Evolutionary conservation across 2,113 vertebrate genomes (phyloP).

Genomic region (Melanotaenia duboulayi): DNA sequence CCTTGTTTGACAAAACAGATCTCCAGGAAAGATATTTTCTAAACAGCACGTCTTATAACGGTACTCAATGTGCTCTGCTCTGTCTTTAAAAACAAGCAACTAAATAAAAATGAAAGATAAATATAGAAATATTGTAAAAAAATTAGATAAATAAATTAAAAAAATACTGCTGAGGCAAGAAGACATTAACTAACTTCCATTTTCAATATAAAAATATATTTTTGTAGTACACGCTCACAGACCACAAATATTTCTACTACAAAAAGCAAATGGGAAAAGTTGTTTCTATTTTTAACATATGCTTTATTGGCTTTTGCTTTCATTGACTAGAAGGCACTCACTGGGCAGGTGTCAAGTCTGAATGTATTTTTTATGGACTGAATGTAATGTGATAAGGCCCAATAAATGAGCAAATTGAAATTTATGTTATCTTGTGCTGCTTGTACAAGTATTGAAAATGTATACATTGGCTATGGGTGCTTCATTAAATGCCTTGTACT

Average conservation of each 20-base stretch:
- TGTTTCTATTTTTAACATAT: constrained; percentile 76
- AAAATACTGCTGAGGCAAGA: constrained; percentile 32
- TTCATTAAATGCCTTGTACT: no score
- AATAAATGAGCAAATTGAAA: constrained; percentile 71
- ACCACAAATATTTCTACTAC: constrained; percentile 69
- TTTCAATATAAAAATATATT: constrained; percentile 78
- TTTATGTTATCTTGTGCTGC: not conserved
- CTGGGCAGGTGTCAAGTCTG: constrained; percentile 68
- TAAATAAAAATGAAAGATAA: constrained; percentile 1
- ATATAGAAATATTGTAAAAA: not conserved
- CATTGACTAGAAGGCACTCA: constrained; percentile 59
- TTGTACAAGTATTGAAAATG: not conserved
- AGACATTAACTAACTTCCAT: constrained; percentile 65
- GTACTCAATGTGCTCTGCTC: constrained; percentile 34
- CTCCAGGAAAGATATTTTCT: constrained; percentile 34
- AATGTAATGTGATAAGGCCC: constrained; percentile 77
- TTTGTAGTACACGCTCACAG: constrained; percentile 73
- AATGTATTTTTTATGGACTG: constrained; percentile 85
- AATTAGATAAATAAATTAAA: constrained; percentile 8
- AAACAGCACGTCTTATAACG: constrained; percentile 25
- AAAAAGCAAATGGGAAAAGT: constrained; percentile 50
- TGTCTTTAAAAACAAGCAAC: constrained; percentile 41
- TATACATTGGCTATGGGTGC: not conserved
- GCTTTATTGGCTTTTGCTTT: constrained; percentile 66
- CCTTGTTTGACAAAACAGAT: not conserved